Evolutionary conservation across 2,113 vertebrate species (phyloP).

Genomic region (Bos javanicus): DNA sequence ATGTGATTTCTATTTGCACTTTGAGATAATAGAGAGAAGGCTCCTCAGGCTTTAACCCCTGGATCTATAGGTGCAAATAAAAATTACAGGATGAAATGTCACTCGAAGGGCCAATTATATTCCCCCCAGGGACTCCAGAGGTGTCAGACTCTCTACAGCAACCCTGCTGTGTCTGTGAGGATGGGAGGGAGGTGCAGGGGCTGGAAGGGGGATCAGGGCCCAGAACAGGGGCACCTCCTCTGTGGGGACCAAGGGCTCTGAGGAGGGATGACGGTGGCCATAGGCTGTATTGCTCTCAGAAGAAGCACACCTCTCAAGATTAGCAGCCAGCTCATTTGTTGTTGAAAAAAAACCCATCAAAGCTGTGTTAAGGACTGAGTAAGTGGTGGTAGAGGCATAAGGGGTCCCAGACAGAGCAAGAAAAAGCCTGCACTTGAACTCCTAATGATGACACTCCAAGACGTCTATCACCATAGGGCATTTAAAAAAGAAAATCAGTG

Average conservation of each 20-base stretch:
- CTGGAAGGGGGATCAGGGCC: no score
- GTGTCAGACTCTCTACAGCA: not conserved
- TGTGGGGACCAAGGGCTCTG: not conserved
- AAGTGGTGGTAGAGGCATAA: no score
- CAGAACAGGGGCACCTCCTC: not conserved
- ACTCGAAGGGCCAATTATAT: not conserved
- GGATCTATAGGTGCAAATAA: constrained; percentile 32
- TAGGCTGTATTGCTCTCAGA: fast-evolving
- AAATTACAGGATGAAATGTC: constrained; percentile 7
- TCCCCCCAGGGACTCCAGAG: not conserved
- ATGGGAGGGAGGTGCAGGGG: not conserved
- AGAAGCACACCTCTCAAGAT: not conserved
- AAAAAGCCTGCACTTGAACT: not conserved
- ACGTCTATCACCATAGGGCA: no score
- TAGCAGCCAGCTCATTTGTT: not conserved
- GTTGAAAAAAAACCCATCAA: not conserved
- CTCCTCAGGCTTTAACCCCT: not conserved
- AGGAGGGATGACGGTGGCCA: not conserved
- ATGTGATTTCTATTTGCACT: constrained; percentile 39
- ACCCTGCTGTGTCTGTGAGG: not conserved
- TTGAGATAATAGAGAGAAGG: not conserved
- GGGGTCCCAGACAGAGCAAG: not conserved
- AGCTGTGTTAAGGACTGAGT: not conserved
- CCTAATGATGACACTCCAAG: not conserved
- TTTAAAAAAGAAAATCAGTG: not conserved